Conservation (phyloP, 2,113 vertebrate genomes). For the Atractosteus spatula region DNA sequence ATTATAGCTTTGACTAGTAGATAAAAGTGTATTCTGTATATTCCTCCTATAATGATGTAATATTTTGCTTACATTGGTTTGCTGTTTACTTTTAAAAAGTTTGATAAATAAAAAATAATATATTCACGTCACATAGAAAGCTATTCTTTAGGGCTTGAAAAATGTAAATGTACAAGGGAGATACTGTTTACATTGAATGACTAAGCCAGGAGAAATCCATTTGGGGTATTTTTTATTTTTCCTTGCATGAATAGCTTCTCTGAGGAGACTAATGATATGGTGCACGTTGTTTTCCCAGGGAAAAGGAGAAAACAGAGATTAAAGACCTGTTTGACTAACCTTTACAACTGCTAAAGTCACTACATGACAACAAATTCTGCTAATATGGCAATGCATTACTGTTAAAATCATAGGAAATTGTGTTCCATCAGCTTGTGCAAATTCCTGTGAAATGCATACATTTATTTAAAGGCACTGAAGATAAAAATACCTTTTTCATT, state of each 20-base stretch:
- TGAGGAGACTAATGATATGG: neutral
- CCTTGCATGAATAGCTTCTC: neutral
- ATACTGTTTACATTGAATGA: no score
- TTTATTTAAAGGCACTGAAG: slow-evolving; percentile 7
- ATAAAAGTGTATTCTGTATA: no score
- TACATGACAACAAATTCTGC: slow-evolving; percentile 6
- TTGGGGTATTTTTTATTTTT: neutral
- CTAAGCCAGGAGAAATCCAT: no score
- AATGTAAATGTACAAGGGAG: no score
- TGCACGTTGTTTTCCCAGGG: neutral
- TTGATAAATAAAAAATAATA: no score
- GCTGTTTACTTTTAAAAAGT: no score
- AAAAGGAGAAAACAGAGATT: neutral
- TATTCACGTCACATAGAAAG: no score
- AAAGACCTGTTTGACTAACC: neutral
- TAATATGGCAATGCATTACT: slow-evolving; percentile 1
- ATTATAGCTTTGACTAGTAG: no score
- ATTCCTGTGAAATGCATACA: neutral
- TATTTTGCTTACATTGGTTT: no score
- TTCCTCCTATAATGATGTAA: no score
- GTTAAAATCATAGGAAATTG: neutral
- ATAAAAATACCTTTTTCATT: slow-evolving; percentile 18
- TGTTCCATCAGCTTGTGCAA: neutral
- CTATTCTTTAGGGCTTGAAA: no score
- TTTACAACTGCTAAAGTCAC: neutral